Evolutionary conservation across 2,797 vertebrate species (phyloP), one percentile per base, ranked within the genome.

Genomic region (Podargus strigoides): DNA sequence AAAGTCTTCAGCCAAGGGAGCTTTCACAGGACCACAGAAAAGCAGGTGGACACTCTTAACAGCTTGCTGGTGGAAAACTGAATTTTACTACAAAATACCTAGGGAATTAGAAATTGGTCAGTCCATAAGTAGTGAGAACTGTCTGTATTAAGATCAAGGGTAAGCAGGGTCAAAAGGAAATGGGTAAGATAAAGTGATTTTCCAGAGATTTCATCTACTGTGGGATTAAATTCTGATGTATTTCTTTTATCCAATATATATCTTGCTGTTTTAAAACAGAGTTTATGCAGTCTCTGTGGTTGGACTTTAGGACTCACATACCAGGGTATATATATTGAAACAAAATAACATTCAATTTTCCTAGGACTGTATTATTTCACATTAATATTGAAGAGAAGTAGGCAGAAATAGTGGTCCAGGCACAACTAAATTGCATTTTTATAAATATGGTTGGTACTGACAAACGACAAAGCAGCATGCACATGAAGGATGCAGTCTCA

Each of bases 141-240:
- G 87, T 77, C 84, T 96, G 95, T 95, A 92, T 87, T 95, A 96
- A 92, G 52, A 91, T 62, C 63, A 89, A 87, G 47, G 26, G 46
- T 92, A 93, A 96, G 22, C 30, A 50, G 53, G 68, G 52, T 87
- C 92, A 82, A 93, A 80, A 92, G 83, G 64, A 96, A 92, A 86
- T 74, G 27, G 12, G 39, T 83, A 66, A 85, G 53, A 81, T 53
- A 55, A 91, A 87, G 59, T 91, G 36, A 83, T 83, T 96, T 89
- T 95, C 81, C 91, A 74, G 44, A 66, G 32, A 42, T 21, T 73
- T 77, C 75, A 53, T 49, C 80, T 95, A 36, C 30, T 79, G 20
- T 83, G 27, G 27, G 18, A 79, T 62, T 72, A 87, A 96, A 90
- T 53, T 74, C 24, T 86, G 4, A n/a, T 60, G 32, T 49, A 34